Evolutionary conservation across 1,140 invertebrate genomes (phyloP).

Genomic region (Chlorops oryzae): DNA sequence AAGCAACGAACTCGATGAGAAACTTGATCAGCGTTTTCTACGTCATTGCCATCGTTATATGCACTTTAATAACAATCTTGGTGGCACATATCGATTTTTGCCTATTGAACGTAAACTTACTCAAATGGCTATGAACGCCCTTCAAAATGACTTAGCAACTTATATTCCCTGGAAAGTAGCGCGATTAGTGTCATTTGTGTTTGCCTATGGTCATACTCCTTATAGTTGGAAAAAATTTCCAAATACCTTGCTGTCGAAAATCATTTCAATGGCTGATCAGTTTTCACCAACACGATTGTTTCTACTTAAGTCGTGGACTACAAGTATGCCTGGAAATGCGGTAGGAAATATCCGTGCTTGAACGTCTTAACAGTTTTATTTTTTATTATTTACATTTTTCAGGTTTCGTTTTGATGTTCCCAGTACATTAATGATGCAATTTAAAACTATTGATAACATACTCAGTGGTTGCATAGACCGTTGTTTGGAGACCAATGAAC

Average conservation of each 20-base stretch:
- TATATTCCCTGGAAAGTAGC: conserved; percentile 45
- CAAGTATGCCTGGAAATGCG: conserved; percentile 36
- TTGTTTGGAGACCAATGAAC: conserved; percentile 20
- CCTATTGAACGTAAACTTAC: conserved; percentile 48
- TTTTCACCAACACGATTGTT: conserved; percentile 43
- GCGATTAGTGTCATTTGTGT: conserved; percentile 46
- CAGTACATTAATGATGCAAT: conserved; percentile 25
- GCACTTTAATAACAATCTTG: conserved; percentile 51
- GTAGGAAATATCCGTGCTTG: conserved; percentile 6
- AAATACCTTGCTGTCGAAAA: conserved; percentile 34
- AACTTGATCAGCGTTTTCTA: conserved; percentile 29
- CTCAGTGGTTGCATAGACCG: conserved; percentile 29
- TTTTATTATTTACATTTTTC: not conserved
- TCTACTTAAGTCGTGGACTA: conserved; percentile 39
- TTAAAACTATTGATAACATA: conserved; percentile 33
- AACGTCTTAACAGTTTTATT: no score
- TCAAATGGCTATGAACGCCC: conserved; percentile 39
- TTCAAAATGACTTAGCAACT: conserved; percentile 38
- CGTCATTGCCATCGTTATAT: conserved; percentile 50
- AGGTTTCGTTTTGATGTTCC: conserved; percentile 34
- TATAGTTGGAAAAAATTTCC: conserved; percentile 38
- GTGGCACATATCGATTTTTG: conserved; percentile 48
- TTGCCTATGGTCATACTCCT: conserved; percentile 47
- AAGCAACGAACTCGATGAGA: conserved; percentile 27
- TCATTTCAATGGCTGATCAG: conserved; percentile 38